Evolutionary conservation across 2,113 vertebrate genomes (phyloP).

Genomic region (Lagenorhynchus albirostris): DNA sequence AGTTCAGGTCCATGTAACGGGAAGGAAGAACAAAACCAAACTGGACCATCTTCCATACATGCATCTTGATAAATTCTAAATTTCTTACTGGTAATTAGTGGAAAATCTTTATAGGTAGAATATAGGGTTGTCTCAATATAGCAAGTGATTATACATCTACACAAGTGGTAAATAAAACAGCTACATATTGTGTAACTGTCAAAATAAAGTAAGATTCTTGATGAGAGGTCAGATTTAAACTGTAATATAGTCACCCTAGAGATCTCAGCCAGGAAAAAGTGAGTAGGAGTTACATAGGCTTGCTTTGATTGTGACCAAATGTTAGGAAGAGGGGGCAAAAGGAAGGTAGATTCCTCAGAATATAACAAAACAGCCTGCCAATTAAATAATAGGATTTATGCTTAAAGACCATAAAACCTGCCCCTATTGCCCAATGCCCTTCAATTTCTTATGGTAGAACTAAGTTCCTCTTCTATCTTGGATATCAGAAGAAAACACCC

Average conservation of each 20-base stretch:
- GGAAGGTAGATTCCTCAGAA: not conserved
- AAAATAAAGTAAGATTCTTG: constrained; percentile 25
- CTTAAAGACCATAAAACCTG: not conserved
- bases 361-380: not conserved
- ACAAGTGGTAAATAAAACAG: not conserved
- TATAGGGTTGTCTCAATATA: not conserved
- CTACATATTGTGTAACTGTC: not conserved
- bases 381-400: not conserved
- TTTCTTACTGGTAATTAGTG: not conserved
- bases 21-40: not conserved
- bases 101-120: not conserved
- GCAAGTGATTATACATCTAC: not conserved
- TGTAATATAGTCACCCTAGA: not conserved
- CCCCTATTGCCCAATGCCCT: not conserved
- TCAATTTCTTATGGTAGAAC: not conserved
- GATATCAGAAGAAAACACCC: not conserved
- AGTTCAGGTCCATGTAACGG: not conserved
- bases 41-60: not conserved
- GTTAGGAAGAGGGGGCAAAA: not conserved
- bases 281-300: not conserved
- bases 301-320: not conserved
- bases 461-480: not conserved
- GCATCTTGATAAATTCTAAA: not conserved
- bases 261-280: not conserved
- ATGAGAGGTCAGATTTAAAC: not conserved